A percentile compares a stretch with the other conserved stretches of the same genome.
These are phyloP conservation scores for Trichoplusia ni DNA, from an alignment of 1,140 invertebrate genomes.

Conservation along the genomic window DNA sequence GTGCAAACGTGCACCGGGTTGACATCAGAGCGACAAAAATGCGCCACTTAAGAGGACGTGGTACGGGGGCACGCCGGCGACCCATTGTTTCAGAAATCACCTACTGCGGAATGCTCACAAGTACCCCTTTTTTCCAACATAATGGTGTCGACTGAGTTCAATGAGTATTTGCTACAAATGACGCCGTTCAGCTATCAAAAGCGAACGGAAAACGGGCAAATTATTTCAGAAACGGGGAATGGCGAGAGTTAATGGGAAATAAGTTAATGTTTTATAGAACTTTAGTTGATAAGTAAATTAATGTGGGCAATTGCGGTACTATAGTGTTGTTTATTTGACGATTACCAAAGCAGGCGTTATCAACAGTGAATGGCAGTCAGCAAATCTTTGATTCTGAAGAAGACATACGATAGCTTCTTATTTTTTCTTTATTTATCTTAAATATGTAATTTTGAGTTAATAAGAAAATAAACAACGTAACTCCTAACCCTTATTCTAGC, in stretches of 20 bases:
- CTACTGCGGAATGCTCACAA: conserved; percentile 27
- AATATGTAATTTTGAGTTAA: too few species aligned
- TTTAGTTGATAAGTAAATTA: too few species aligned
- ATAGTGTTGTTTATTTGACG: too few species aligned
- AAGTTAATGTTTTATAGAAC: too few species aligned
- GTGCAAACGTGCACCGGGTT: conserved; percentile 32
- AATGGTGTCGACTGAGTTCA: conserved; percentile 45
- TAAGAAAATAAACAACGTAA: too few species aligned
- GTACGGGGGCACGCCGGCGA: conserved; percentile 22
- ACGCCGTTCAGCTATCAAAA: conserved; percentile 7
- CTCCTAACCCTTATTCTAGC: too few species aligned
- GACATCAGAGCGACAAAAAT: conserved; percentile 44
- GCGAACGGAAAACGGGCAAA: not conserved
- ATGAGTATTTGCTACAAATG: conserved; percentile 24
- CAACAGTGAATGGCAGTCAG: too few species aligned
- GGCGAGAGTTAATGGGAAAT: not conserved
- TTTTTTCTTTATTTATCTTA: too few species aligned
- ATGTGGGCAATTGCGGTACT: too few species aligned
- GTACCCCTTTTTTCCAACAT: conserved; percentile 39
- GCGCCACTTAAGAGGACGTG: conserved; percentile 45
- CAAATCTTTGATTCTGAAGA: too few species aligned
- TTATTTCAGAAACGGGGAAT: not conserved
- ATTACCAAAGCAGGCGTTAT: too few species aligned
- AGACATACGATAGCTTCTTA: too few species aligned
- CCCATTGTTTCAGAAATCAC: conserved; percentile 37